phyloP scores from a whole-genome alignment of 2,113 vertebrate genomes.

The Oenanthe melanoleuca region DNA sequence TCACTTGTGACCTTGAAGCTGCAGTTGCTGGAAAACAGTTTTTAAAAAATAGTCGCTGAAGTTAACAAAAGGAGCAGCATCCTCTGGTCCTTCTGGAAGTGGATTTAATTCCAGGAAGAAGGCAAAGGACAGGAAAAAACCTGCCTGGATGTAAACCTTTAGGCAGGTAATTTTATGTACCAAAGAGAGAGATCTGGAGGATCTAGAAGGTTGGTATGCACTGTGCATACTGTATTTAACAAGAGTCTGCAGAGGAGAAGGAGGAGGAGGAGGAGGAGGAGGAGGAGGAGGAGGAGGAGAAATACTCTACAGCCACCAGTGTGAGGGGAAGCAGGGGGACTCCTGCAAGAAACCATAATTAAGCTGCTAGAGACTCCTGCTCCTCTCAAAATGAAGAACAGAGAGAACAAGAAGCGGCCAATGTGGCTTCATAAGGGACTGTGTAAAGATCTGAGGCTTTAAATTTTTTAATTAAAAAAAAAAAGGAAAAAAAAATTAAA shows the following conservation, averaged over 20 bases:
- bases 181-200: not conserved
- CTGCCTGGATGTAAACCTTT: not conserved
- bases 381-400: conserved; percentile 51
- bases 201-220: not conserved
- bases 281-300: not conserved
- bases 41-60: not conserved
- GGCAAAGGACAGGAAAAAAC: not conserved
- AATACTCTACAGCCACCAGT: conserved; percentile 6
- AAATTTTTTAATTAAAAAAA: conserved; percentile 71
- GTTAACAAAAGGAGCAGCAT: not conserved
- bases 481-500: not conserved
- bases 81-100: not conserved
- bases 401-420: conserved; percentile 46
- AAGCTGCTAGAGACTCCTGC: conserved; percentile 56
- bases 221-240: not conserved
- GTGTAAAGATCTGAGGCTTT: conserved; percentile 56
- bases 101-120: not conserved
- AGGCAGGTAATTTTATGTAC: not conserved
- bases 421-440: conserved; percentile 63
- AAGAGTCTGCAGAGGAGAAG: conserved; percentile 25
- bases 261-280: not conserved
- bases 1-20: not conserved
- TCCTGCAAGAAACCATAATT: conserved; percentile 67
- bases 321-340: conserved; percentile 19
- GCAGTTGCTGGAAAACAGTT: not conserved